Base-by-base conservation (phyloP, 2,113 vertebrate species). In the Myiozetetes cayanensis region DNA sequence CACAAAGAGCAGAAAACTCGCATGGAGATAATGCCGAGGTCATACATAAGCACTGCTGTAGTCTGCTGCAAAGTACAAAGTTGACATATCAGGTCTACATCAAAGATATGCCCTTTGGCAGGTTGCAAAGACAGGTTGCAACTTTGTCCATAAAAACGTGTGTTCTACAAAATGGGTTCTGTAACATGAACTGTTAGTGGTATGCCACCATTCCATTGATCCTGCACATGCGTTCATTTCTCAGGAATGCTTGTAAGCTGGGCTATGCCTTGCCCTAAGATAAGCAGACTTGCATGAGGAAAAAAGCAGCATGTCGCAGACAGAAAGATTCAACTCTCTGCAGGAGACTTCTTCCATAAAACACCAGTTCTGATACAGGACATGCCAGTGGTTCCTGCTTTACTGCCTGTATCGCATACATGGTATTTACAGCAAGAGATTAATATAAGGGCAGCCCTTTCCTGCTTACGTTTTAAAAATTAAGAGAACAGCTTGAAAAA, bases 201-300 rank as follows among this genome's bases (percentile, higher is more conserved):
- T 94, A 95, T 93, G 95, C 96, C 88, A 95, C 94, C 90, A 95
- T 96, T 92, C 93, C 82, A 96, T 82, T 86, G 90, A 95, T 96
- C 88, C 90, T 86, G 85, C 90, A 96, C 93, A 96, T 96, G 96
- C 76, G 65, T 95, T 97, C 96, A 97, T 94, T 91, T 96, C 96
- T 93, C 85, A 95, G 95, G 96, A 97, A 97, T 97, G 96, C 93
- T 59, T 86, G 87, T 88, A 96, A 93, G 95, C 94, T 63, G 68
- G 90, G 83, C 74, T 89, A 81, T 94, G 96, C 77, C 82, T 87
- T 96, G 84, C 85, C 74, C 88, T 82, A 94, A 94, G 94, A 96
- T 96, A 95, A 96, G 96, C 90, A 95, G 83, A 76, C 90, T 93
- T 72, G 61, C 41, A 65, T 6, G 25, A 87, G 46, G 65, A 35